These are phyloP conservation scores for Centroberyx gerrardi DNA, from an alignment of 2,797 vertebrate genomes.

Conservation along the genomic window DNA sequence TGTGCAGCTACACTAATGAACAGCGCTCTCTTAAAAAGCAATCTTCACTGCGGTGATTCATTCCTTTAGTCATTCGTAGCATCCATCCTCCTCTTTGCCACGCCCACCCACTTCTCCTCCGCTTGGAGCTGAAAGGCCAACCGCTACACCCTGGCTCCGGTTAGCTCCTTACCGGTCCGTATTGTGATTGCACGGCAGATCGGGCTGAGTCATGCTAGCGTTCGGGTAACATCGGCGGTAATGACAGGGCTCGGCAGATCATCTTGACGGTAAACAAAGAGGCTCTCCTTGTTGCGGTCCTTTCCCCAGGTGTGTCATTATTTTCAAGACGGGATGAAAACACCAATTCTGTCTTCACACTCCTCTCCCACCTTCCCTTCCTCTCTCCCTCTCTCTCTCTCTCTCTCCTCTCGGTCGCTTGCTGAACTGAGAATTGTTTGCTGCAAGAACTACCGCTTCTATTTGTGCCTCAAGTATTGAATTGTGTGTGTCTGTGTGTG, in stretches of 20 bases:
- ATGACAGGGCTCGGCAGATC: conserved; percentile 42
- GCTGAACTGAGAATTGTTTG: conserved; percentile 43
- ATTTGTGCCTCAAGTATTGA: conserved; percentile 29
- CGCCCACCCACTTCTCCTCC: conserved; percentile 22
- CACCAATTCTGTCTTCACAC: conserved; percentile 21
- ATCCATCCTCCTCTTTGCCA: background rate
- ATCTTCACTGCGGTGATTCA: conserved; percentile 35
- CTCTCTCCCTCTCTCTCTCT: background rate
- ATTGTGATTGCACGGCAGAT: background rate
- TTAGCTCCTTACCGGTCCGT: background rate
- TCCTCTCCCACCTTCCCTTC: conserved; percentile 1
- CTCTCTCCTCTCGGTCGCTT: conserved; percentile 10
- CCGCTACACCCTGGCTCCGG: background rate
- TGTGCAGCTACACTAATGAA: conserved; percentile 15
- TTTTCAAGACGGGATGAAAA: conserved; percentile 53
- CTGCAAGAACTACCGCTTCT: conserved; percentile 20
- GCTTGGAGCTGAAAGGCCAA: conserved; percentile 9
- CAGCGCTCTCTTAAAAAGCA: conserved; percentile 36
- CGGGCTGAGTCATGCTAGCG: conserved; percentile 8
- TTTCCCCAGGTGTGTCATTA: conserved; percentile 65
- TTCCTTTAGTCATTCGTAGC: conserved; percentile 21
- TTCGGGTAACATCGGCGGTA: conserved; percentile 11
- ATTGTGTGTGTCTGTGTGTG: conserved; percentile 19
- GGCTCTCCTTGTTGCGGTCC: conserved; percentile 11
- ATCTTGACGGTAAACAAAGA: conserved; percentile 47